phyloP scores from a whole-genome alignment of 2,113 vertebrate genomes.

The Nesoenas mayeri region DNA sequence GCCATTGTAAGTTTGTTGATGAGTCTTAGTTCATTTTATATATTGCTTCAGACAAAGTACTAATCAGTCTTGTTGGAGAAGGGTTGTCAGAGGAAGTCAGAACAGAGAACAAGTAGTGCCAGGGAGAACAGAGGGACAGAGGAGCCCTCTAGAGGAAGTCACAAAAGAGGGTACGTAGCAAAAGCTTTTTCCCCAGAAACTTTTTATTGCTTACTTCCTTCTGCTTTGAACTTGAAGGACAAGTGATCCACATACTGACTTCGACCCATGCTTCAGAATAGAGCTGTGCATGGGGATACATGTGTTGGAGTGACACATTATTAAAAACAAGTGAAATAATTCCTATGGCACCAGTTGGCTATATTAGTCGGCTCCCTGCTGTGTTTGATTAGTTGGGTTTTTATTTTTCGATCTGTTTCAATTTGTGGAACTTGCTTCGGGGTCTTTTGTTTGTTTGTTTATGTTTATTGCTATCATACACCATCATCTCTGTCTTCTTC shows the following conservation, averaged over 20 bases:
- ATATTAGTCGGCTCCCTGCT: accelerated
- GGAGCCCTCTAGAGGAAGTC: background rate
- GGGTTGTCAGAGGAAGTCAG: background rate
- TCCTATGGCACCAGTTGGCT: background rate
- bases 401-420: background rate
- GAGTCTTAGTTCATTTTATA: background rate
- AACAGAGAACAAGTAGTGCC: background rate
- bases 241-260: background rate
- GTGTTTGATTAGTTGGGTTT: background rate
- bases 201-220: background rate
- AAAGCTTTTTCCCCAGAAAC: background rate
- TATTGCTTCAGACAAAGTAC: slow-evolving; percentile 14
- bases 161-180: background rate
- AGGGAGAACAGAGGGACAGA: background rate
- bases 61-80: slow-evolving; percentile 17
- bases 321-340: background rate
- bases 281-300: background rate
- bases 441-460: background rate
- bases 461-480: background rate
- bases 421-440: background rate
- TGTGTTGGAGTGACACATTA: background rate
- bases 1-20: slow-evolving; percentile 37
- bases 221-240: background rate
- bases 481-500: background rate
- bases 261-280: background rate